Evolutionary conservation across 2,888 invertebrate genomes (phyloP), one percentile per base, ranked within the genome.

Genomic region (Tyria jacobaeae): DNA sequence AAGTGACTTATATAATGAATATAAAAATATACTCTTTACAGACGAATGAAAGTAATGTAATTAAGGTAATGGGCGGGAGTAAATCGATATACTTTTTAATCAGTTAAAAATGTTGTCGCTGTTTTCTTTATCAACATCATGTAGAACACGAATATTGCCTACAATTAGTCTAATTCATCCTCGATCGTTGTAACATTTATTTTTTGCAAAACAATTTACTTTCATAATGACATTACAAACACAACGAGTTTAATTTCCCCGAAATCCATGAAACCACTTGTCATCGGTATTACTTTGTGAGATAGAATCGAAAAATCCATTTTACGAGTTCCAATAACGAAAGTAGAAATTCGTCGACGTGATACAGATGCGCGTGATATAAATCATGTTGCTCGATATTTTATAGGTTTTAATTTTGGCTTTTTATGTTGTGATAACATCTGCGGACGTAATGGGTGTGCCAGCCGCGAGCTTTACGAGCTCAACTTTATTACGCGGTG

Each of bases 381-480:
- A 89, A 89, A 90, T 89, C 89, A 89, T 82, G 84, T 77, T 76
- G 76, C 76, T 82, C 86, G 87, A 89, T 91, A 90, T 89, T 90
- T 91, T 91, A 84, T 84, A 78, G 82, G 86, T 89, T 89, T 90
- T 89, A 90, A 89, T 90, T 90, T 89, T 75, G 90, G 84, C 83
- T 79, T 89, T 91, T 91, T 91, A 91, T 89, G 88, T 88, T 83
- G 88, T 87, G 90, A 91, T 90, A 90, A 90, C 90, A 90, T 90
- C 88, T 89, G 90, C 50, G 83, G 83, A 76, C 78, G 82, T 88
- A 86, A 90, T 87, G 84, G 85, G 78, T 72, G 69, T 68, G 79
- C 82, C 85, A 77, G 82, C 78, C 73, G 77, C 73, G 75, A 70
- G 58, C 75, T 89, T 91, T 90, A 91, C 88, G 88, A 87, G 81